These are phyloP conservation scores for Solenopsis invicta DNA, from an alignment of 1,140 invertebrate species.

Conservation along the genomic window DNA sequence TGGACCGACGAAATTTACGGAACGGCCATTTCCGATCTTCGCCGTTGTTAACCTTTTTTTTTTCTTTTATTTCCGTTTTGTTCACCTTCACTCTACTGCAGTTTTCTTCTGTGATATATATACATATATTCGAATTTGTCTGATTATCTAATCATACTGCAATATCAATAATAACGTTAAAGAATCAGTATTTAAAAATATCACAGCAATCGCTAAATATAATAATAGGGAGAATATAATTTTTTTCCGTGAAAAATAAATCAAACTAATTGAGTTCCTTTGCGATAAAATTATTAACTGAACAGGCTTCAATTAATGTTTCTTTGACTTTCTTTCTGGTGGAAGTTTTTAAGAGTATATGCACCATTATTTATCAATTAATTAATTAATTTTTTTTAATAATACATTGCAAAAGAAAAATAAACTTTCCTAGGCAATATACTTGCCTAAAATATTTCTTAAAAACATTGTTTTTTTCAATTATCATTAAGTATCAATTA, in stretches of 20 bases:
- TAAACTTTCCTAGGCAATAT: background rate
- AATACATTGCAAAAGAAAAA: background rate
- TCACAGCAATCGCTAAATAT: background rate
- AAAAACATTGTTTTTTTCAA: background rate
- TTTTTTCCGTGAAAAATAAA: background rate
- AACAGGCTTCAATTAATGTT: background rate
- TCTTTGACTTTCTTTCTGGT: background rate
- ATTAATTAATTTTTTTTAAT: background rate
- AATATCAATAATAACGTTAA: background rate
- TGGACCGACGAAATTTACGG: constrained; percentile 66
- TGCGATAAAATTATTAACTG: background rate
- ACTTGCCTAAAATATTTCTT: background rate
- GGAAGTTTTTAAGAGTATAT: background rate
- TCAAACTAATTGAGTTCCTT: constrained; percentile 5
- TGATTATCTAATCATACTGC: background rate
- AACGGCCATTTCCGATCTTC: constrained; percentile 38
- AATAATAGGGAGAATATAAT: background rate
- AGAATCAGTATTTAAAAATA: background rate
- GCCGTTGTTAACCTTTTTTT: background rate
- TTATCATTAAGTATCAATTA: background rate
- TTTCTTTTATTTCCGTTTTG: background rate
- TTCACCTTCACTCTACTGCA: background rate
- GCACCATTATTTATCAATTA: background rate
- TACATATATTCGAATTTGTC: background rate
- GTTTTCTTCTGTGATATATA: background rate